Evolutionary conservation across 2,888 invertebrate species (phyloP).

Genomic region (Meiosimyza decipiens): DNA sequence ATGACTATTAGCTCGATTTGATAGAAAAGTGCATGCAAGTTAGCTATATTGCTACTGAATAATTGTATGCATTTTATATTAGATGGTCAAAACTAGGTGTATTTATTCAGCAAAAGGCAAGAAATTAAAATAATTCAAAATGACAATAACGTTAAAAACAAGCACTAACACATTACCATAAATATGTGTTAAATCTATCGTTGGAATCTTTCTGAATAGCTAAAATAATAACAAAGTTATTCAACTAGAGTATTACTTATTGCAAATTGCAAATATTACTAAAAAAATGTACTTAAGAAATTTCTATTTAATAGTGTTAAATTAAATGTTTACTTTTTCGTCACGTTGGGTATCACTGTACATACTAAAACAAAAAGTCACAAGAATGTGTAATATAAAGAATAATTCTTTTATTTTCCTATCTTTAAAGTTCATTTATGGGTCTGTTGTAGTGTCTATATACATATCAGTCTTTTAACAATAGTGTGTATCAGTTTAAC

Average conservation of each 20-base stretch:
- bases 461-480: too few relatives aligned
- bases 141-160: background rate
- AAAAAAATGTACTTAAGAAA: background rate
- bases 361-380: too few relatives aligned
- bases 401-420: too few relatives aligned
- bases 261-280: slow-evolving; percentile 3
- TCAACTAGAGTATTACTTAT: background rate
- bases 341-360: too few relatives aligned
- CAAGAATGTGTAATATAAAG: too few relatives aligned
- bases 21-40: background rate
- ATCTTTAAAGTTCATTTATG: too few relatives aligned
- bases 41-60: too few relatives aligned
- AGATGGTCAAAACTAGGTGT: too few relatives aligned
- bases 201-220: background rate
- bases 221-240: background rate
- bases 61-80: too few relatives aligned
- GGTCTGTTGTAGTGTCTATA: too few relatives aligned
- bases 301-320: background rate
- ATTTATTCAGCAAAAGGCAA: background rate
- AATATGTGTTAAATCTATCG: background rate
- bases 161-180: background rate
- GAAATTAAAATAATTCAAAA: background rate
- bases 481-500: too few relatives aligned
- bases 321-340: too few relatives aligned
- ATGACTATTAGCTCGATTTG: background rate